Conservation (phyloP, 2,888 invertebrate species). For the Dioctria linearis region DNA sequence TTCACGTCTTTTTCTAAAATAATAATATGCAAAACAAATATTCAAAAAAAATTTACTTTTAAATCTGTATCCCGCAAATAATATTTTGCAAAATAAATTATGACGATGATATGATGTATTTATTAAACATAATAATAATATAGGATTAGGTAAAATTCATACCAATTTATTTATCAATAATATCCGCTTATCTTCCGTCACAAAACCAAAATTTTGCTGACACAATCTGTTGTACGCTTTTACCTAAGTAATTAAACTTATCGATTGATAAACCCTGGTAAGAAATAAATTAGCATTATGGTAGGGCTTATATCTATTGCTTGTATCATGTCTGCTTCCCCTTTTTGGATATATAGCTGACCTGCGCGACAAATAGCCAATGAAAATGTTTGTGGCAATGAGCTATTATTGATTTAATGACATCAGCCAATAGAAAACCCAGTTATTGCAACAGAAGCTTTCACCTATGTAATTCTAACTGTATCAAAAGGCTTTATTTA, state of each 20-base stretch:
- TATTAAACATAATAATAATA: too few species aligned
- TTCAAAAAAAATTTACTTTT: too few species aligned
- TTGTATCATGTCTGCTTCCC: not conserved
- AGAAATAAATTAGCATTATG: too few species aligned
- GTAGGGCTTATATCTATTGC: not conserved
- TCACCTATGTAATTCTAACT: constrained; percentile 12
- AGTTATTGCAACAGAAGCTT: constrained; percentile 9
- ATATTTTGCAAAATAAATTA: too few species aligned
- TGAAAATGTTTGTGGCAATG: constrained; percentile 5
- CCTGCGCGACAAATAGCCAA: constrained; percentile 22
- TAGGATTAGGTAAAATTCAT: too few species aligned
- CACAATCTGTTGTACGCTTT: not conserved
- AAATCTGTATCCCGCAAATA: too few species aligned
- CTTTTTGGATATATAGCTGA: not conserved
- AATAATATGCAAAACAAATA: too few species aligned
- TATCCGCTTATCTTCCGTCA: too few species aligned
- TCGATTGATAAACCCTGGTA: not conserved
- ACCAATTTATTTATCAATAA: too few species aligned
- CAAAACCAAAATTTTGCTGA: not conserved
- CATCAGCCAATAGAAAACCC: constrained; percentile 9
- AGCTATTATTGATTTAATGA: constrained; percentile 23
- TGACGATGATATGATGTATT: too few species aligned
- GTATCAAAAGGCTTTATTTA: constrained; percentile 10
- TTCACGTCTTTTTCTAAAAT: too few species aligned
- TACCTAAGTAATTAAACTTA: too few species aligned